Conservation (phyloP, 2,113 vertebrate species). For the Hipposideros armiger region DNA sequence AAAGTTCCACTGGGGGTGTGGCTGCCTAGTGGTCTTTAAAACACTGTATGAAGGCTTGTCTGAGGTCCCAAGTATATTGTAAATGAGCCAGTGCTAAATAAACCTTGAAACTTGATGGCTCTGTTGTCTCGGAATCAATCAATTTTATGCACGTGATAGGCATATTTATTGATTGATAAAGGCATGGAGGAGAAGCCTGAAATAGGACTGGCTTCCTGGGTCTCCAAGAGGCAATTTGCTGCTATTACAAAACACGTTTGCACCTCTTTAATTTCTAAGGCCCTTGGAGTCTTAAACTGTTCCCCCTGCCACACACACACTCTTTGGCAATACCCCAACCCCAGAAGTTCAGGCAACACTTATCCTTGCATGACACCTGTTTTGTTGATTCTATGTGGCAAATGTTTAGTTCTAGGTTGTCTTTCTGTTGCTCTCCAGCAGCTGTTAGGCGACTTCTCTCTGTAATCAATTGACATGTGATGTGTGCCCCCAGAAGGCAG, state of each 20-base stretch:
- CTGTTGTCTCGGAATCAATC: constrained; percentile 47
- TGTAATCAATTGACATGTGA: not conserved
- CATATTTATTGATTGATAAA: constrained; percentile 62
- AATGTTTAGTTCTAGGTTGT: constrained; percentile 19
- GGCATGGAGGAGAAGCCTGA: not conserved
- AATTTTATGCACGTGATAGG: constrained; percentile 47
- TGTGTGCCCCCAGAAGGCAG: not conserved
- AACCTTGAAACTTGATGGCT: constrained; percentile 21
- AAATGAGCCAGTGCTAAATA: constrained; percentile 42
- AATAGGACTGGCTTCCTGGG: constrained; percentile 11
- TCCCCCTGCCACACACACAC: not conserved
- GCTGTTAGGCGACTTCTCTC: not conserved
- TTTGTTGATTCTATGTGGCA: not conserved
- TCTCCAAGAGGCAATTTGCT: constrained; percentile 58
- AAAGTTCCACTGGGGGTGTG: not conserved
- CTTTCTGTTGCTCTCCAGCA: not conserved
- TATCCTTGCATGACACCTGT: not conserved
- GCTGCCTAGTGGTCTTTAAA: constrained; percentile 39
- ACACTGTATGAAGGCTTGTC: not conserved
- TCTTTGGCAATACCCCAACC: not conserved
- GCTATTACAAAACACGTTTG: not conserved
- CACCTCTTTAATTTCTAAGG: constrained; percentile 27
- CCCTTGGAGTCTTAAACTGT: not conserved
- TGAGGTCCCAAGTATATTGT: not conserved
- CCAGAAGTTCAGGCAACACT: not conserved